Evolutionary conservation across 2,797 vertebrate species (phyloP).

Genomic region (Gadopsis marmoratus): DNA sequence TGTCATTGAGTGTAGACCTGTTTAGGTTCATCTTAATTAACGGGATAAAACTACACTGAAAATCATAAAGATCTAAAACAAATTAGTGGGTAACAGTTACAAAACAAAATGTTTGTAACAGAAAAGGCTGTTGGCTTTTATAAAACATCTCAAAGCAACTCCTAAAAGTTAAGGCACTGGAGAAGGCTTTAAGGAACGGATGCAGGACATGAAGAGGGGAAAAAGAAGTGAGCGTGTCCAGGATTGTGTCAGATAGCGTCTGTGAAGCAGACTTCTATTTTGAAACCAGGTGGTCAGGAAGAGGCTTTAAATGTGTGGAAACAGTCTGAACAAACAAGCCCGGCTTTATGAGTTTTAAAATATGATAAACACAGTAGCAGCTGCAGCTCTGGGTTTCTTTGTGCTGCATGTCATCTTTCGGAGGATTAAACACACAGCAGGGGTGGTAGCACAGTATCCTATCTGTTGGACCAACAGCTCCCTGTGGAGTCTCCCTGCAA

Average conservation of each 20-base stretch:
- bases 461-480: background rate
- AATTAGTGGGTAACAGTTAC: background rate
- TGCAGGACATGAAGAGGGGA: constrained; percentile 3
- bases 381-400: background rate
- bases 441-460: background rate
- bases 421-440: too few species aligned
- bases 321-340: constrained; percentile 44
- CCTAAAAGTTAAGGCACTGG: too few species aligned
- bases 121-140: background rate
- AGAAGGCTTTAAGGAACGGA: background rate
- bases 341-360: background rate
- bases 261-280: constrained; percentile 14
- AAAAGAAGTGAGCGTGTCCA: background rate
- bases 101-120: background rate
- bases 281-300: constrained; percentile 59
- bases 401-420: background rate
- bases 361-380: background rate
- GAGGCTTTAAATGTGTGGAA: constrained; percentile 49
- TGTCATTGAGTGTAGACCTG: background rate
- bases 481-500: background rate
- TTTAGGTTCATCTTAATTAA: background rate
- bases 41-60: background rate
- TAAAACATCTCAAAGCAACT: background rate
- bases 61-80: background rate
- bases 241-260: constrained; percentile 4